A percentile compares a stretch with the other conserved stretches of the same genome.
These are phyloP conservation scores for Sycophila sp. DNA, from an alignment of 1,140 invertebrate genomes.

Conservation along the genomic window DNA sequence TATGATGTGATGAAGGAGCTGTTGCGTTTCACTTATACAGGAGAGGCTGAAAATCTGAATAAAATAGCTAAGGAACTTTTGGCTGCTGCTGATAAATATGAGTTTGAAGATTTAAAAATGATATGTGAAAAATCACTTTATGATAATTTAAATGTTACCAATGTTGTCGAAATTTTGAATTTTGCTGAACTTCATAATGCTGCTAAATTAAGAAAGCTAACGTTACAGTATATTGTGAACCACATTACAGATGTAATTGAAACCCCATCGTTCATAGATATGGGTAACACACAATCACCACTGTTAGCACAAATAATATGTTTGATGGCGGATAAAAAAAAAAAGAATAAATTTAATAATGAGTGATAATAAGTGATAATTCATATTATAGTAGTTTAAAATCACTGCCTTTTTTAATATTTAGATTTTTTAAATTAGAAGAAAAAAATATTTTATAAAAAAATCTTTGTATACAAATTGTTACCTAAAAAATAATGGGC, in stretches of 20 bases:
- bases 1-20: neutral
- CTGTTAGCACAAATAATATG: neutral
- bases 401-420: too few relatives aligned
- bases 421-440: neutral
- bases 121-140: neutral
- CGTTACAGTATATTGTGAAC: neutral
- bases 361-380: neutral
- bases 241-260: neutral
- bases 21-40: neutral
- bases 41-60: slow-evolving; percentile 3
- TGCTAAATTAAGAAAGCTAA: neutral
- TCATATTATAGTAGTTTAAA: neutral
- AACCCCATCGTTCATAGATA: neutral
- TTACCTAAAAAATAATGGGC: too few relatives aligned
- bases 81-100: slow-evolving; percentile 10
- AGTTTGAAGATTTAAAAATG: neutral
- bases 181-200: slow-evolving; percentile 3
- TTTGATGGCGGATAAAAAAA: neutral
- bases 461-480: neutral
- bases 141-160: neutral
- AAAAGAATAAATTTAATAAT: neutral
- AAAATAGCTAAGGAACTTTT: neutral
- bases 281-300: neutral
- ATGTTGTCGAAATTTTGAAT: neutral
- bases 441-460: neutral